Percentiles rank a stretch among this genome's conserved stretches.
phyloP scores from a whole-genome alignment of 2,888 invertebrate species.

The Lacanobia oleracea region DNA sequence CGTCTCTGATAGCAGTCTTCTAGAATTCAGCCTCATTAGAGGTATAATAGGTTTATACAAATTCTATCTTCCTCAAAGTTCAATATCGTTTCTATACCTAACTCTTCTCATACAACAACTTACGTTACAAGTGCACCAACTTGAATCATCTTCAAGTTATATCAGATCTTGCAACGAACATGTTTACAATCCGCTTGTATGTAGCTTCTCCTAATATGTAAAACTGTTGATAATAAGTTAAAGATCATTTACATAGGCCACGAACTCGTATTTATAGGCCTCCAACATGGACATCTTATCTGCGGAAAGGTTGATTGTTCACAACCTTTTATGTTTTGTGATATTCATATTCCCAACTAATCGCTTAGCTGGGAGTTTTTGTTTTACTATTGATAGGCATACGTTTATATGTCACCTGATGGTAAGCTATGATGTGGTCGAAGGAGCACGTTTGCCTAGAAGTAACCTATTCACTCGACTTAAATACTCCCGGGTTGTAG shows the following conservation, averaged over 20 bases:
- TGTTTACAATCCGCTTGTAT: slow-evolving; percentile 48
- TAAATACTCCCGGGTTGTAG: too few species aligned
- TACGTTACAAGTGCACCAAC: neutral
- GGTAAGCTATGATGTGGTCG: too few species aligned
- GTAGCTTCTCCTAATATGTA: slow-evolving; percentile 47
- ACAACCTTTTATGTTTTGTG: slow-evolving; percentile 18
- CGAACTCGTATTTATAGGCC: slow-evolving; percentile 47
- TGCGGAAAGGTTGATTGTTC: slow-evolving; percentile 50
- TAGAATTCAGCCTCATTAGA: too few species aligned
- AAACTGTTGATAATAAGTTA: slow-evolving; percentile 50
- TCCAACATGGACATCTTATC: slow-evolving; percentile 42
- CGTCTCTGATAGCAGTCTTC: too few species aligned
- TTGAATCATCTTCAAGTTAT: slow-evolving; percentile 29
- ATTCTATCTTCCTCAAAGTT: too few species aligned
- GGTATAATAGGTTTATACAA: too few species aligned
- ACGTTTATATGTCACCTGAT: too few species aligned
- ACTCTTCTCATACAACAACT: neutral
- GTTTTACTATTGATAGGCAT: too few species aligned
- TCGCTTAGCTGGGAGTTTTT: too few species aligned
- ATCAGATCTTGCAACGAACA: slow-evolving; percentile 48
- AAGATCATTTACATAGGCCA: slow-evolving; percentile 59
- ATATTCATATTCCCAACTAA: neutral
- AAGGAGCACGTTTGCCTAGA: too few species aligned
- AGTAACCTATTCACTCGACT: too few species aligned
- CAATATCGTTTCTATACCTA: too few species aligned